These are phyloP conservation scores for Papilio protenor DNA, from an alignment of 2,888 invertebrate species.

Conservation along the genomic window DNA sequence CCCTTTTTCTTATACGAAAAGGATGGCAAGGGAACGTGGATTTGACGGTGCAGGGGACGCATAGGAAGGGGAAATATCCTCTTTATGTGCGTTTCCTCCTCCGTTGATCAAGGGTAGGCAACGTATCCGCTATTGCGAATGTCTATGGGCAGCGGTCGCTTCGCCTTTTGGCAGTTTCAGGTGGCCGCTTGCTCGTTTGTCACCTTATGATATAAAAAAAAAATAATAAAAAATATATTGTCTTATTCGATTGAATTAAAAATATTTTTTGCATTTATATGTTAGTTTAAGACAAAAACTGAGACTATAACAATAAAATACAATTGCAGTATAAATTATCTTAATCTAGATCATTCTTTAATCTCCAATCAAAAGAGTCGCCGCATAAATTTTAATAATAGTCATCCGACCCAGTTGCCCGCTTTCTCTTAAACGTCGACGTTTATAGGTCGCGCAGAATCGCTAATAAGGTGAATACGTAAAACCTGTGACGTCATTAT, in stretches of 20 bases:
- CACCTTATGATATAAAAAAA: too few species aligned
- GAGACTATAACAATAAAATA: constrained; percentile 14
- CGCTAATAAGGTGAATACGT: constrained; percentile 35
- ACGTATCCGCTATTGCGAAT: too few species aligned
- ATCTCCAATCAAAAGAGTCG: constrained; percentile 38
- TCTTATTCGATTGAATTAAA: background rate
- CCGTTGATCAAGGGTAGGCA: too few species aligned
- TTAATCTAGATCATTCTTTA: constrained; percentile 26
- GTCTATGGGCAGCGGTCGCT: too few species aligned
- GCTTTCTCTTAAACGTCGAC: constrained; percentile 39
- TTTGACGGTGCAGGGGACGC: too few species aligned
- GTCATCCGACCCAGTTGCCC: constrained; percentile 40
- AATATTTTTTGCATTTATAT: background rate
- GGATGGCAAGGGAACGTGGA: too few species aligned
- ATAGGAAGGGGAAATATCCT: too few species aligned
- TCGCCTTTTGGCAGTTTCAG: too few species aligned
- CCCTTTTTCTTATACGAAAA: too few species aligned
- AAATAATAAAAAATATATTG: too few species aligned
- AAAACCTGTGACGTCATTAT: constrained; percentile 21
- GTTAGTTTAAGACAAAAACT: background rate
- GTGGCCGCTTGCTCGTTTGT: too few species aligned
- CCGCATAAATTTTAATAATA: constrained; percentile 40
- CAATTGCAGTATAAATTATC: constrained; percentile 19
- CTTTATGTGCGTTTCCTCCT: too few species aligned
- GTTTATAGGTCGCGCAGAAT: constrained; percentile 40